These are phyloP conservation scores for Apeltes quadracus DNA, from an alignment of 2,113 vertebrate species.

Conservation along the genomic window DNA sequence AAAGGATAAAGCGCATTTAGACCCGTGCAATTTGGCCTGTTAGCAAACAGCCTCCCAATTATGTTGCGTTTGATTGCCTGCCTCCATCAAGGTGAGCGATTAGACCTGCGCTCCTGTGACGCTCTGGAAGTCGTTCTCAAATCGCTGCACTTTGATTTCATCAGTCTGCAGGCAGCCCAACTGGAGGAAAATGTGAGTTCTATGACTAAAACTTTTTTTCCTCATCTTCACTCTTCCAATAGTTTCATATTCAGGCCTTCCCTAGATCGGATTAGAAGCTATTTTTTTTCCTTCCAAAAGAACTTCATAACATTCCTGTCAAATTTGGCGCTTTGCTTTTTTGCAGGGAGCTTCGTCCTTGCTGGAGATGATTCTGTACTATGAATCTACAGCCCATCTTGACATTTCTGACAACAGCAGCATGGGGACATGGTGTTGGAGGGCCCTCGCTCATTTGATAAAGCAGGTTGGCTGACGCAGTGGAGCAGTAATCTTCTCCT, in stretches of 20 bases:
- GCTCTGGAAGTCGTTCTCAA: constrained; percentile 84
- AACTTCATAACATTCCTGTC: constrained; percentile 76
- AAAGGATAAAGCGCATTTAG: constrained; percentile 59
- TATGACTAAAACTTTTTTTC: constrained; percentile 72
- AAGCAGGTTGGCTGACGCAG: constrained; percentile 77
- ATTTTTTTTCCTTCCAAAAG: constrained; percentile 61
- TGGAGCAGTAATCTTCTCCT: constrained; percentile 60
- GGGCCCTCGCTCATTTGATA: constrained; percentile 80
- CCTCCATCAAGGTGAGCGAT: constrained; percentile 81
- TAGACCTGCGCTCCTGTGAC: constrained; percentile 83
- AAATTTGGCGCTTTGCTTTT: constrained; percentile 63
- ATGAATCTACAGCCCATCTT: constrained; percentile 81
- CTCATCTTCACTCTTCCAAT: constrained; percentile 62
- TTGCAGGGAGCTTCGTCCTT: constrained; percentile 81
- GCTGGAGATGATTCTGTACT: constrained; percentile 84
- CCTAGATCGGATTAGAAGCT: constrained; percentile 71
- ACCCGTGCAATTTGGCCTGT: constrained; percentile 70
- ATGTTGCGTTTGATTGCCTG: constrained; percentile 76
- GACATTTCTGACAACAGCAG: constrained; percentile 79
- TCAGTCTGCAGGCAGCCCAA: constrained; percentile 81
- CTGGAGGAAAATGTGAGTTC: constrained; percentile 85
- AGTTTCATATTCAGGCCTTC: constrained; percentile 72
- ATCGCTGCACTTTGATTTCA: constrained; percentile 83
- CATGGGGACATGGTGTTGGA: constrained; percentile 80
- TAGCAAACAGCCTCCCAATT: constrained; percentile 77